Conservation (phyloP, 2,888 invertebrate genomes). For the Ametastegia equiseti region DNA sequence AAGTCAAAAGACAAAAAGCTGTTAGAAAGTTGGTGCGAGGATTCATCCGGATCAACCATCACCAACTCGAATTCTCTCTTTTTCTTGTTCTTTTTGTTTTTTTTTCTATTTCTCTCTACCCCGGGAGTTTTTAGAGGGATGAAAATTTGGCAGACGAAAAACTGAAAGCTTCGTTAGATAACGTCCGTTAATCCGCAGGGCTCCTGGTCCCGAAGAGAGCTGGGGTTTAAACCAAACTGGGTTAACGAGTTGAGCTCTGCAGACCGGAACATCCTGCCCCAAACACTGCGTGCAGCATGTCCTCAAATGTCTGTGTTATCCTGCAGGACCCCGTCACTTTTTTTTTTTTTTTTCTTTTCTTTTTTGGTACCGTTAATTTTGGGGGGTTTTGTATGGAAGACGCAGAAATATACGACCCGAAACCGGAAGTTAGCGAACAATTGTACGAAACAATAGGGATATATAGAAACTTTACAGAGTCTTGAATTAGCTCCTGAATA, state of each 20-base stretch:
- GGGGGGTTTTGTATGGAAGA: not conserved
- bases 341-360: not conserved
- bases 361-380: not conserved
- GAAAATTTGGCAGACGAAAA: constrained; percentile 32
- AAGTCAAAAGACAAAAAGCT: not conserved
- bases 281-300: constrained; percentile 6
- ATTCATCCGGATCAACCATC: not conserved
- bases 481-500: not conserved
- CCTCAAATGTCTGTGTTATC: constrained; percentile 7
- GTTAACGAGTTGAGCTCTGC: constrained; percentile 40
- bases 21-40: not conserved
- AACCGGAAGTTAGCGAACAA: not conserved
- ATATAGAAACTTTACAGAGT: not conserved
- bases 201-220: not conserved
- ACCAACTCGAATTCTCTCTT: not conserved
- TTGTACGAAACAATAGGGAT: not conserved
- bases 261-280: not conserved
- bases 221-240: constrained; percentile 29
- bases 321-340: not conserved
- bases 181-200: constrained; percentile 38
- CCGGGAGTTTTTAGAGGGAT: not conserved
- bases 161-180: constrained; percentile 43
- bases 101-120: not conserved
- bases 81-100: not conserved
- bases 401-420: not conserved